A percentile compares a stretch with the other conserved stretches of the same genome.
Evolutionary conservation across 1,140 invertebrate genomes (phyloP).

Genomic region (Theocolax elegans): DNA sequence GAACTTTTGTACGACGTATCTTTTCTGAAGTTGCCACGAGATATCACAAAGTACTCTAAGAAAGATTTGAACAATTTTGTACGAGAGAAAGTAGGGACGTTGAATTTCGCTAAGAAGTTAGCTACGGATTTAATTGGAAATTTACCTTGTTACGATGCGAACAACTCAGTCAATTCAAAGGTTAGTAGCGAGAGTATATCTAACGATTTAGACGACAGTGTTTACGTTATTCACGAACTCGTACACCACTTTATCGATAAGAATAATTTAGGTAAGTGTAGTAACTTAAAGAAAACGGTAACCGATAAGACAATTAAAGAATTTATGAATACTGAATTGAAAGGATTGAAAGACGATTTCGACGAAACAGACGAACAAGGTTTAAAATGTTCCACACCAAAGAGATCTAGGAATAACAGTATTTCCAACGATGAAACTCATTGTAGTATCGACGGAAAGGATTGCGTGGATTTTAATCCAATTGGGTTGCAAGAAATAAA

Average conservation of each 20-base stretch:
- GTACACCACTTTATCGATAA: conserved; percentile 57
- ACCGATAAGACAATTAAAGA: conserved; percentile 50
- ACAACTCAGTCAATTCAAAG: conserved; percentile 21
- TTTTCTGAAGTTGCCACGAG: conserved; percentile 34
- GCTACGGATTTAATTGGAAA: conserved; percentile 37
- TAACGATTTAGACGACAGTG: conserved; percentile 31
- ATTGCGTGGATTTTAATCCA: conserved; percentile 40
- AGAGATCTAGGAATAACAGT: conserved; percentile 24
- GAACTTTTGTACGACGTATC: conserved; percentile 49
- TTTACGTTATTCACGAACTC: conserved; percentile 53
- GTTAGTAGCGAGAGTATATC: conserved; percentile 29
- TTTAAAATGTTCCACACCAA: conserved; percentile 34
- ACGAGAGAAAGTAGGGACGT: conserved; percentile 38
- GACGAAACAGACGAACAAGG: conserved; percentile 20
- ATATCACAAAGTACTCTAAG: conserved; percentile 13
- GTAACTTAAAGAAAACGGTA: conserved; percentile 35
- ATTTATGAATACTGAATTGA: conserved; percentile 47
- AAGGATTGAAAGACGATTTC: conserved; percentile 39
- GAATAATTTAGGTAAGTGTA: conserved; percentile 3
- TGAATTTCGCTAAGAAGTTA: conserved; percentile 45
- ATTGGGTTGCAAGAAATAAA: conserved; percentile 48
- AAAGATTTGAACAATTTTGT: conserved; percentile 33
- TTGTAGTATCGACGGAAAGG: background rate
- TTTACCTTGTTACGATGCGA: conserved; percentile 21
- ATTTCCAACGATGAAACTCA: background rate